Evolutionary conservation across 2,888 invertebrate species (phyloP).

Genomic region (Lissonota sp.): DNA sequence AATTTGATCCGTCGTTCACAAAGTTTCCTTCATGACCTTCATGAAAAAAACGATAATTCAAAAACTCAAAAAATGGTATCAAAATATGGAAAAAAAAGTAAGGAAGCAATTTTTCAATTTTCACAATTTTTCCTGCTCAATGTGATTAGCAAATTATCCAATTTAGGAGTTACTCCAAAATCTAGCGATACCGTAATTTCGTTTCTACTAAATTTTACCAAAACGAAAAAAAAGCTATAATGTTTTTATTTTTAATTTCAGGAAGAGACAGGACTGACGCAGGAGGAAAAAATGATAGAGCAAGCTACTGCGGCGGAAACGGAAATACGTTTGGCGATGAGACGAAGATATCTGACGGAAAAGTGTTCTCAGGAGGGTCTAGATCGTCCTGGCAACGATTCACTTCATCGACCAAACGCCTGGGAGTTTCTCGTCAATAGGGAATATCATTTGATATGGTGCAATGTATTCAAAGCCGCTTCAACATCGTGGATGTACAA

Average conservation of each 20-base stretch:
- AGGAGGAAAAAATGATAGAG: conserved; percentile 79
- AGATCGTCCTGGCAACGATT: conserved; percentile 86
- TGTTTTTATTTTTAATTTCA: conserved; percentile 49
- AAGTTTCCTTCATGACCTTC: no score
- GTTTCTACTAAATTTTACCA: no score
- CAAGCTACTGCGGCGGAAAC: conserved; percentile 86
- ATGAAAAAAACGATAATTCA: no score
- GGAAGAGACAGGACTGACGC: conserved; percentile 78
- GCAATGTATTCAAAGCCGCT: conserved; percentile 91
- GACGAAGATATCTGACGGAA: conserved; percentile 86
- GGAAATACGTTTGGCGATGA: conserved; percentile 86
- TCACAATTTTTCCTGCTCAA: no score
- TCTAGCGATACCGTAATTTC: no score
- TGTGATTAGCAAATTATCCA: no score
- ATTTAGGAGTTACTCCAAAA: no score
- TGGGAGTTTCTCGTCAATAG: conserved; percentile 94
- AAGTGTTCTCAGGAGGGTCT: conserved; percentile 87
- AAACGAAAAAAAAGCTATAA: conserved; percentile 3
- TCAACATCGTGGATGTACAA: conserved; percentile 98
- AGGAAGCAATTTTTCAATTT: no score
- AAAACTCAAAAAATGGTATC: no score
- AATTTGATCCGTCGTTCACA: no score
- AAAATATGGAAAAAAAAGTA: no score
- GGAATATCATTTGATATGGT: conserved; percentile 93
- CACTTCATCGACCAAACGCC: conserved; percentile 89